Percentiles rank a stretch among this genome's conserved stretches.
These are phyloP conservation scores for Bactericera cockerelli DNA, from an alignment of 1,140 invertebrate genomes.

Conservation along the genomic window DNA sequence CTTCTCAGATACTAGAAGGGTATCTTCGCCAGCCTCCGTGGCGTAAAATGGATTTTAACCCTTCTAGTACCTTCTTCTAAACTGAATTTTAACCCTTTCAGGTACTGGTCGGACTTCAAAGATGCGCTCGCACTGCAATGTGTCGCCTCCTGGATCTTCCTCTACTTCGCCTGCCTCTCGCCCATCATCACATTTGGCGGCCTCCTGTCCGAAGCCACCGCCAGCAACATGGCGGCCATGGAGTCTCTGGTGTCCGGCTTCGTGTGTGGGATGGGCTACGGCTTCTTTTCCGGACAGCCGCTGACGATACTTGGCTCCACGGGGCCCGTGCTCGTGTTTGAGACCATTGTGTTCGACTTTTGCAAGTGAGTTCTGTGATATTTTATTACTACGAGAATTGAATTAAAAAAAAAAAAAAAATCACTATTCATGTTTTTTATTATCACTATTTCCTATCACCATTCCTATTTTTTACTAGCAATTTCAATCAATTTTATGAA, in stretches of 20 bases:
- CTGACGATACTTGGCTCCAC: constrained; percentile 95
- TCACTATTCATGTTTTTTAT: too few relatives aligned
- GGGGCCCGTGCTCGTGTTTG: constrained; percentile 95
- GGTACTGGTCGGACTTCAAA: constrained; percentile 58
- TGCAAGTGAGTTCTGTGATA: constrained; percentile 72
- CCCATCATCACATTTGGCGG: constrained; percentile 97
- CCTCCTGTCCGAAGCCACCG: constrained; percentile 83
- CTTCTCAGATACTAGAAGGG: too few relatives aligned
- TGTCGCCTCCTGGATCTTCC: constrained; percentile 90
- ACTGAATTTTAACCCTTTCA: too few relatives aligned
- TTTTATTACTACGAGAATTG: too few relatives aligned
- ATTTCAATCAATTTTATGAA: too few relatives aligned
- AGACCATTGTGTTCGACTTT: constrained; percentile 91
- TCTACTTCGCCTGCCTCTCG: constrained; percentile 97
- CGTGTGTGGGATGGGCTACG: constrained; percentile 88
- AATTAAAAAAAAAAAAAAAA: too few relatives aligned
- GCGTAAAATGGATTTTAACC: too few relatives aligned
- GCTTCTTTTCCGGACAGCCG: constrained; percentile 94
- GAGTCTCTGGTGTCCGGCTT: constrained; percentile 92
- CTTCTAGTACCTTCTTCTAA: too few relatives aligned
- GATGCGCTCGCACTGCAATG: constrained; percentile 88
- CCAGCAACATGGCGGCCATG: constrained; percentile 94
- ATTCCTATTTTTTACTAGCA: too few relatives aligned
- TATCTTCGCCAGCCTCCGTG: too few relatives aligned
- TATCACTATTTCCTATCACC: too few relatives aligned